Evolutionary conservation across 2,888 invertebrate species (phyloP).

Genomic region (Volucella bombylans): DNA sequence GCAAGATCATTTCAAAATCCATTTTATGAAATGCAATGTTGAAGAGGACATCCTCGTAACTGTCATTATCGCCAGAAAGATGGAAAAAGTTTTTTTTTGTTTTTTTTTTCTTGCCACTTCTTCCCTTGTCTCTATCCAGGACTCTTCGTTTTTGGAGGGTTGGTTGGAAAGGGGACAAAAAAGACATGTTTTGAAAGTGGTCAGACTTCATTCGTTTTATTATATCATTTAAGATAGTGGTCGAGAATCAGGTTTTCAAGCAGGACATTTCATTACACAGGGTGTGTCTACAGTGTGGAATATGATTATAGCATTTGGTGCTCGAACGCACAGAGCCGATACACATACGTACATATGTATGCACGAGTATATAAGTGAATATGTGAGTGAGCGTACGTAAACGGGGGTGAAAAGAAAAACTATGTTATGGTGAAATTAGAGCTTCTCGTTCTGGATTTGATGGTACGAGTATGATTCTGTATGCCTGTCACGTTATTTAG

Average conservation of each 20-base stretch:
- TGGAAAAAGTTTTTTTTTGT: slow-evolving; percentile 19
- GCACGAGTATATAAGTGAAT: not conserved
- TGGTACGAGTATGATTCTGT: not conserved
- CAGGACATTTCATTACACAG: slow-evolving; percentile 43
- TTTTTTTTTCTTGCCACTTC: not conserved
- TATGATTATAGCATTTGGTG: slow-evolving; percentile 42
- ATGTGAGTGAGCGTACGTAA: no score
- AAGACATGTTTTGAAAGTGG: slow-evolving; percentile 58
- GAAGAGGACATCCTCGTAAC: slow-evolving; percentile 62
- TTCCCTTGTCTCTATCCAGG: no score
- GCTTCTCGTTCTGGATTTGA: not conserved
- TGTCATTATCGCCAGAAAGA: slow-evolving; percentile 33
- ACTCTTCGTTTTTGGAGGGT: not conserved
- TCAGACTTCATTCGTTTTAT: slow-evolving; percentile 42
- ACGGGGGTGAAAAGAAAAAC: no score
- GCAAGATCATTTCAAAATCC: slow-evolving; percentile 67
- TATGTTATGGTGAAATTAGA: no score
- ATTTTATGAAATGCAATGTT: slow-evolving; percentile 70
- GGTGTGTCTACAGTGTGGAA: slow-evolving; percentile 53
- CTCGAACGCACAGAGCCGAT: not conserved
- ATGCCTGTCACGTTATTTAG: not conserved
- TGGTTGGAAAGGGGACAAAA: slow-evolving; percentile 13
- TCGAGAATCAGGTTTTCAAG: slow-evolving; percentile 20
- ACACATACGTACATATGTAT: not conserved
- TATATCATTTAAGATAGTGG: slow-evolving; percentile 52